Evolutionary conservation across 2,888 invertebrate species (phyloP).

Genomic region (Girardia tigrina): DNA sequence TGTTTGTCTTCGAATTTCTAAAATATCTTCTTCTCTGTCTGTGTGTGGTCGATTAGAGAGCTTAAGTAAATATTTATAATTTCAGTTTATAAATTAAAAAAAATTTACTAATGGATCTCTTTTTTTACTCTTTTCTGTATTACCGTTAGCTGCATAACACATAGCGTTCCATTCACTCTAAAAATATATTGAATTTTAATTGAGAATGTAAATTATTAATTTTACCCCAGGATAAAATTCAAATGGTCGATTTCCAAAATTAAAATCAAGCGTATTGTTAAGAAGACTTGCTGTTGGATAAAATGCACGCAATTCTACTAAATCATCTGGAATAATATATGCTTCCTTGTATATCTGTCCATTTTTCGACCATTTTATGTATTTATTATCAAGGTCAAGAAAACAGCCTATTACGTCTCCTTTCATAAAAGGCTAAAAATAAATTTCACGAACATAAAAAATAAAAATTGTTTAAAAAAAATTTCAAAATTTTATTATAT

Average conservation of each 20-base stretch:
- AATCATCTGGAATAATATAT: conserved; percentile 30
- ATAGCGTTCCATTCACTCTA: not conserved
- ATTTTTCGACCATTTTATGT: conserved; percentile 61
- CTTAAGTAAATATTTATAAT: not conserved
- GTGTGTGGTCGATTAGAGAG: not conserved
- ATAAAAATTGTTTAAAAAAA: not conserved
- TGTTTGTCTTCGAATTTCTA: conserved; percentile 12
- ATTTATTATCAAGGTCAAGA: conserved; percentile 66
- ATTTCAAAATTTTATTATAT: no score
- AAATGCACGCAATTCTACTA: conserved; percentile 27
- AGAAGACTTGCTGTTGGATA: conserved; percentile 33
- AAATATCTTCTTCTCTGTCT: not conserved
- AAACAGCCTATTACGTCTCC: conserved; percentile 81
- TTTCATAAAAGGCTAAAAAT: conserved; percentile 62
- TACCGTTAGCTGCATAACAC: not conserved
- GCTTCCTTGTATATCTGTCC: conserved; percentile 39
- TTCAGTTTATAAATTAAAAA: not conserved
- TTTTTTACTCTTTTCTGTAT: conserved; percentile 10
- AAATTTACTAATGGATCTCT: not conserved
- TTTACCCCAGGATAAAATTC: conserved; percentile 36
- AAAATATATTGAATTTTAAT: not conserved
- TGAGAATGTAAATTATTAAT: not conserved
- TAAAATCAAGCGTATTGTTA: conserved; percentile 36
- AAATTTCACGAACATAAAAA: no score
- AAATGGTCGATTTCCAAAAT: conserved; percentile 36